Percentiles rank a stretch among this genome's conserved stretches.
phyloP scores from a whole-genome alignment of 2,888 invertebrate species.

The Cyclophora punctaria region DNA sequence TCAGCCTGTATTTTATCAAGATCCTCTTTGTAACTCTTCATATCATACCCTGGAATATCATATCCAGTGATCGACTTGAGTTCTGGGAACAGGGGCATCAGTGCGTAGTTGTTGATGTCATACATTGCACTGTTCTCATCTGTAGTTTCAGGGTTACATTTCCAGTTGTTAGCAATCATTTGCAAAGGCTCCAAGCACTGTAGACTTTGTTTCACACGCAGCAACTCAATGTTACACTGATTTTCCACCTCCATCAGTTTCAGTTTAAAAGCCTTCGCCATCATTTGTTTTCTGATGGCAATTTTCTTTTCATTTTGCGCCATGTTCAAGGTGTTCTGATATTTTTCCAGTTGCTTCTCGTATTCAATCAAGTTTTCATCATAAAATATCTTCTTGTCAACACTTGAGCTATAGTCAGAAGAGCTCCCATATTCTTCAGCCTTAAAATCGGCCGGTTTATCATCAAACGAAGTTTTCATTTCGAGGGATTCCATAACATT shows the following conservation, averaged over 20 bases:
- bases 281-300: slow-evolving; percentile 63
- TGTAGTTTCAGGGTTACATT: slow-evolving; percentile 29
- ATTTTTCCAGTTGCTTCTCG: slow-evolving; percentile 62
- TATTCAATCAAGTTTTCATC: slow-evolving; percentile 61
- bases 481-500: too few relatives aligned
- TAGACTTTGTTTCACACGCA: slow-evolving; percentile 63
- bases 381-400: slow-evolving; percentile 48
- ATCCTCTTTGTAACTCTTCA: slow-evolving; percentile 30
- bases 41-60: slow-evolving; percentile 34
- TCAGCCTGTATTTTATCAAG: slow-evolving; percentile 15
- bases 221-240: slow-evolving; percentile 63
- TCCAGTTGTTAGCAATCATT: slow-evolving; percentile 60
- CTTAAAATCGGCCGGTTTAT: background rate
- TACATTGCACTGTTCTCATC: slow-evolving; percentile 13
- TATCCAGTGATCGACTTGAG: slow-evolving; percentile 33
- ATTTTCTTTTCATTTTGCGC: slow-evolving; percentile 66
- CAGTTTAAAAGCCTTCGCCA: slow-evolving; percentile 59
- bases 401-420: slow-evolving; percentile 36
- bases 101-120: slow-evolving; percentile 46
- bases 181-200: slow-evolving; percentile 62
- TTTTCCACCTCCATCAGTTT: slow-evolving; percentile 66
- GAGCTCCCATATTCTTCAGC: slow-evolving; percentile 7
- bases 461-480: too few relatives aligned
- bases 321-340: slow-evolving; percentile 60
- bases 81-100: slow-evolving; percentile 55